Evolutionary conservation across 2,113 vertebrate genomes (phyloP).

Genomic region (Acanthisitta chloris): DNA sequence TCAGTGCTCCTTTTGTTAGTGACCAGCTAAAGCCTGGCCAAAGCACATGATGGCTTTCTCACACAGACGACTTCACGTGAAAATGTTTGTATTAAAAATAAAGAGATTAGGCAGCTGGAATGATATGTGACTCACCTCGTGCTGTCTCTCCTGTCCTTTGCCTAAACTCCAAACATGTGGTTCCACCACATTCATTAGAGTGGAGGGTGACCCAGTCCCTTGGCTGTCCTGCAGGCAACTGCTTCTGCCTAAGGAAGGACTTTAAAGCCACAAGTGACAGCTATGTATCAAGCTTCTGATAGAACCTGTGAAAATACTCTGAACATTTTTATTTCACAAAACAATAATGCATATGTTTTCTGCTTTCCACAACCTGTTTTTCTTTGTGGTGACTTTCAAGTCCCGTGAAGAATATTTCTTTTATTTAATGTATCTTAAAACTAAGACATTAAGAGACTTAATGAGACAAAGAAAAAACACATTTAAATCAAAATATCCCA

Average conservation of each 20-base stretch:
- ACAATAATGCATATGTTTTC: accelerated
- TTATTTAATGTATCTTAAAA: not conserved
- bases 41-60: not conserved
- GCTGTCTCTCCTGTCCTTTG: not conserved
- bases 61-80: not conserved
- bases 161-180: not conserved
- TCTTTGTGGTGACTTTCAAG: not conserved
- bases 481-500: not conserved
- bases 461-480: not conserved
- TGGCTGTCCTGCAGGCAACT: not conserved
- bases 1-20: not conserved
- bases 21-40: constrained; percentile 23
- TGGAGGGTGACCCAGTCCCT: not conserved
- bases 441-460: not conserved
- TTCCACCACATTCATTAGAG: not conserved
- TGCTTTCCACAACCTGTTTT: not conserved
- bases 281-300: not conserved
- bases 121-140: not conserved
- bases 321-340: not conserved
- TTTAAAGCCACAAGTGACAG: not conserved
- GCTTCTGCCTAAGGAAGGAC: not conserved
- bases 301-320: not conserved
- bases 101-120: not conserved
- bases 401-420: not conserved
- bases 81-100: constrained; percentile 39